Percentiles rank a stretch among this genome's conserved stretches.
Evolutionary conservation across 2,888 invertebrate species (phyloP).

Genomic region (Noctua janthe): DNA sequence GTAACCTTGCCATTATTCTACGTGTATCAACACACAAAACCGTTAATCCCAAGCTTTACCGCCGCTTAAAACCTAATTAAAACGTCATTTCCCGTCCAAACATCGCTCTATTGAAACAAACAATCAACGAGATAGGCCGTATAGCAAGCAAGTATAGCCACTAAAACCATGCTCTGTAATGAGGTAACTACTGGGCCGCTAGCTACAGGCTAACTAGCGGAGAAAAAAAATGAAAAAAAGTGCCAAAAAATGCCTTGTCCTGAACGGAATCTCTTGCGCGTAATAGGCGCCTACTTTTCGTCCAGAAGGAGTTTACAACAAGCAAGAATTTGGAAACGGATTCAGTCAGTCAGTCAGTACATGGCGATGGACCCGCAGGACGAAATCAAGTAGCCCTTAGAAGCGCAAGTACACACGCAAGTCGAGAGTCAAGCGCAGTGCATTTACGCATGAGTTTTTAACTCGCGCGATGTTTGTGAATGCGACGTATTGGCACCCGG

Average conservation of each 20-base stretch:
- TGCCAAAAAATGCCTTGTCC: too few species aligned
- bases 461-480: not conserved
- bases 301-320: not conserved
- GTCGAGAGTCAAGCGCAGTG: not conserved
- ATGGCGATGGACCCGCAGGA: too few species aligned
- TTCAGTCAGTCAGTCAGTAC: not conserved
- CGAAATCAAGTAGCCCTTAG: not conserved
- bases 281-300: not conserved
- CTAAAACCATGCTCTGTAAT: conserved; percentile 21
- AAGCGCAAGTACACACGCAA: too few species aligned
- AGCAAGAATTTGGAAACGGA: not conserved
- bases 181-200: not conserved
- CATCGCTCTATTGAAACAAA: conserved; percentile 17
- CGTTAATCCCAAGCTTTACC: conserved; percentile 9
- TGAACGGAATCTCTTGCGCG: not conserved
- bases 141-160: conserved; percentile 5
- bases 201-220: not conserved
- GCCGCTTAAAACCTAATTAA: conserved; percentile 28
- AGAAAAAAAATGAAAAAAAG: not conserved
- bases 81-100: conserved; percentile 26
- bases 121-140: conserved; percentile 18
- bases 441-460: not conserved
- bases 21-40: conserved; percentile 6
- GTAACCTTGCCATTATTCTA: not conserved
- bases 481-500: not conserved